Evolutionary conservation across 2,797 vertebrate species (phyloP).

Genomic region (Taenioides sp.): DNA sequence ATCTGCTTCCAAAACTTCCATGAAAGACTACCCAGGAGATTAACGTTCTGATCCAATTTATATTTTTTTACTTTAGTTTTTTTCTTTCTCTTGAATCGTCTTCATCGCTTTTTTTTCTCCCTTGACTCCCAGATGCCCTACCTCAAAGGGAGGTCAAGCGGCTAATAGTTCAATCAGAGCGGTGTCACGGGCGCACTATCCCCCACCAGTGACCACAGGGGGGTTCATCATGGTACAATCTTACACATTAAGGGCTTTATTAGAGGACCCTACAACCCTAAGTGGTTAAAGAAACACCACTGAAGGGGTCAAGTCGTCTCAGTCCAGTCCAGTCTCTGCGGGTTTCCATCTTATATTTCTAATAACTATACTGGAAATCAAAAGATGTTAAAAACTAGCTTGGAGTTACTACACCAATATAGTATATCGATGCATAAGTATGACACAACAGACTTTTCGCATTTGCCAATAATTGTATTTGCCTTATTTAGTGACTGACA

Average conservation of each 20-base stretch:
- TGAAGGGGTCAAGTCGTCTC: conserved; percentile 88
- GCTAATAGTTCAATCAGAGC: conserved; percentile 96
- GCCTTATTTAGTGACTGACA: no score
- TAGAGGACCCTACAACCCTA: conserved; percentile 85
- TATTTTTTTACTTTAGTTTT: conserved; percentile 50
- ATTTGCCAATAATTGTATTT: no score
- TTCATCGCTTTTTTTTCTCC: conserved; percentile 14
- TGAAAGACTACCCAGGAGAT: conserved; percentile 2
- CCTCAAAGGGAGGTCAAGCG: conserved; percentile 87
- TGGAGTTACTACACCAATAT: background rate
- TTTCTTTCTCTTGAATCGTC: conserved; percentile 56
- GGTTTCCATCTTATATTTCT: background rate
- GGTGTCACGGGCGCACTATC: conserved; percentile 81
- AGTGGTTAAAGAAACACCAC: conserved; percentile 89
- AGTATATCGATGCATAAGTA: background rate
- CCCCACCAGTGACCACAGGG: conserved; percentile 49
- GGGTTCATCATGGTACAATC: conserved; percentile 92
- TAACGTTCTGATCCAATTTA: conserved; percentile 39
- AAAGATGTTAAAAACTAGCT: background rate
- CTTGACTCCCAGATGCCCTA: conserved; percentile 81
- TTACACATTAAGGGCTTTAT: conserved; percentile 87
- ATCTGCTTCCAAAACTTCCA: conserved; percentile 1
- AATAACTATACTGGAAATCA: background rate
- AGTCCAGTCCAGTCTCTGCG: conserved; percentile 54
- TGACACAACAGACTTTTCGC: background rate